These are phyloP conservation scores for Nylanderia fulva DNA, from an alignment of 1,140 invertebrate species.

Conservation along the genomic window DNA sequence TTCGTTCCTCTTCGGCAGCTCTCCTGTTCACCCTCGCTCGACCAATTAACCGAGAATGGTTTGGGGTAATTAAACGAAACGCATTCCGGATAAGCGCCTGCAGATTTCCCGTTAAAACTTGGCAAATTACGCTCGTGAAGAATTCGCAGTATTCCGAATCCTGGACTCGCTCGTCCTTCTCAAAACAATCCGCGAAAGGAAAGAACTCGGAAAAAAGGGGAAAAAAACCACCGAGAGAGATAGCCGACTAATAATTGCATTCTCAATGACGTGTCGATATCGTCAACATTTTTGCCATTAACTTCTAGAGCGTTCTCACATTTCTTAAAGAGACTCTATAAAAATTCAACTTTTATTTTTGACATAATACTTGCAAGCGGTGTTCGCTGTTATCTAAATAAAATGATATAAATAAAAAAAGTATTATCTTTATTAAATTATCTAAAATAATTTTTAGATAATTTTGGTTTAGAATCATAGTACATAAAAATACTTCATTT, in stretches of 20 bases:
- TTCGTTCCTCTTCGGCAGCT: constrained; percentile 4
- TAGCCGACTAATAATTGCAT: constrained; percentile 15
- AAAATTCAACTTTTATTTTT: too few species aligned
- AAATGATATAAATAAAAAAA: too few species aligned
- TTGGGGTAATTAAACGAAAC: constrained; percentile 67
- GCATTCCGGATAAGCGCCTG: constrained; percentile 56
- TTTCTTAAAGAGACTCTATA: too few species aligned
- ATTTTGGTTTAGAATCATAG: too few species aligned
- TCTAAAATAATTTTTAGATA: too few species aligned
- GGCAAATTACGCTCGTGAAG: constrained; percentile 30
- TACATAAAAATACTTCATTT: too few species aligned
- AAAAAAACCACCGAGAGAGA: not conserved
- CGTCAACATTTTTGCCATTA: too few species aligned
- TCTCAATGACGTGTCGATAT: not conserved
- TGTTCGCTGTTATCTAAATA: too few species aligned
- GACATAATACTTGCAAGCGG: too few species aligned
- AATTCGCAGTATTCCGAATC: constrained; percentile 27
- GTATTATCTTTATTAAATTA: too few species aligned
- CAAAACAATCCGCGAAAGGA: not conserved
- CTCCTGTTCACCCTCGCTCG: not conserved
- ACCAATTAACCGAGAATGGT: constrained; percentile 41
- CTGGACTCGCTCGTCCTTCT: not conserved
- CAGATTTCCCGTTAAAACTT: constrained; percentile 40
- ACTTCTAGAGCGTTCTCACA: not conserved
- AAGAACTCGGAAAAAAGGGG: not conserved